Conservation (phyloP, 2,888 invertebrate genomes). For the Kryphioiulus occultus region DNA sequence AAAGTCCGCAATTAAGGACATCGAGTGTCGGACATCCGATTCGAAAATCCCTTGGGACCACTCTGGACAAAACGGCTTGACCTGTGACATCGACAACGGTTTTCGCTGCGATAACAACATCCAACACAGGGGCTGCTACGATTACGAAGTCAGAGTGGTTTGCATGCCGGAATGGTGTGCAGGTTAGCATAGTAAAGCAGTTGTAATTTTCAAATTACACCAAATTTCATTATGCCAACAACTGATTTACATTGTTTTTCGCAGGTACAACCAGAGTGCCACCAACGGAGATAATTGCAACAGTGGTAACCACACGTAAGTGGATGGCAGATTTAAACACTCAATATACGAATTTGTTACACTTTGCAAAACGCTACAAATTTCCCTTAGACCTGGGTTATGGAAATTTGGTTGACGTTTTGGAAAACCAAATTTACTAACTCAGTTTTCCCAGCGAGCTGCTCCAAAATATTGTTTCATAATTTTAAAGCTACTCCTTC, state of each 20-base stretch:
- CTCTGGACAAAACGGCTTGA: slow-evolving; percentile 58
- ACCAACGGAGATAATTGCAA: slow-evolving; percentile 33
- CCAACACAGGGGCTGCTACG: slow-evolving; percentile 58
- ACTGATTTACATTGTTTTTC: neutral
- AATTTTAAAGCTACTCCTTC: too few species aligned
- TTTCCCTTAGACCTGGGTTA: too few species aligned
- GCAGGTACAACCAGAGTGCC: slow-evolving; percentile 39
- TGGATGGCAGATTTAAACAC: neutral
- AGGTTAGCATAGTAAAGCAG: slow-evolving; percentile 50
- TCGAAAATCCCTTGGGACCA: slow-evolving; percentile 56
- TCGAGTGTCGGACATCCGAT: slow-evolving; percentile 58
- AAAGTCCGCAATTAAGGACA: slow-evolving; percentile 56
- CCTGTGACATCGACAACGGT: slow-evolving; percentile 58
- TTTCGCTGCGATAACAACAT: slow-evolving; percentile 57
- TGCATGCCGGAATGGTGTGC: slow-evolving; percentile 59
- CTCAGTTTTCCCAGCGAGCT: too few species aligned
- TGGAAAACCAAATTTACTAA: too few species aligned
- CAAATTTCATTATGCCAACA: neutral
- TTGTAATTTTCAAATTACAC: too few species aligned
- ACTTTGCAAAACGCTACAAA: too few species aligned
- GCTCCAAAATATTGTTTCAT: too few species aligned
- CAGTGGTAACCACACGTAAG: slow-evolving; percentile 6
- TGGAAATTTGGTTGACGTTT: too few species aligned
- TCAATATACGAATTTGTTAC: too few species aligned
- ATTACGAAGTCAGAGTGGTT: slow-evolving; percentile 62